Evolutionary conservation across 30 jellyfish, hydroid and myxozoan species (phyloP).

Genomic region (Aurelia coerulea): DNA sequence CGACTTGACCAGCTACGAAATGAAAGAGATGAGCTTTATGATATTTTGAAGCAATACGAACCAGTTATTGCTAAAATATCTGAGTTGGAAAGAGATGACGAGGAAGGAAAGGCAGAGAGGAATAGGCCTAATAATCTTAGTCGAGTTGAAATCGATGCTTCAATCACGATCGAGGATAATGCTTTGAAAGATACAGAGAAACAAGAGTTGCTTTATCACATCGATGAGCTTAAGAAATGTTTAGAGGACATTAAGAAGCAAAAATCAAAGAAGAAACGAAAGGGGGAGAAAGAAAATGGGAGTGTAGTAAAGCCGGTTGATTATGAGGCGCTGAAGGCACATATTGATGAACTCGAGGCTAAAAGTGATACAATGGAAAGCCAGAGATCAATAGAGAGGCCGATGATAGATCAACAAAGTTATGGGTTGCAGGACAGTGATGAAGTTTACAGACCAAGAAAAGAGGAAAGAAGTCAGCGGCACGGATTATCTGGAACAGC

Average conservation of each 20-base stretch:
- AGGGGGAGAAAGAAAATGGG: slow-evolving; percentile 3
- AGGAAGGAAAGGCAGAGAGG: background rate
- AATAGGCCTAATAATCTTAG: background rate
- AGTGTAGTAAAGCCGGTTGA: background rate
- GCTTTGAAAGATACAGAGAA: background rate
- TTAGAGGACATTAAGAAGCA: slow-evolving; percentile 34
- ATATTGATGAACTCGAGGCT: slow-evolving; percentile 21
- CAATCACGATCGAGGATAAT: slow-evolving; percentile 28
- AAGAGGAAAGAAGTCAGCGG: background rate
- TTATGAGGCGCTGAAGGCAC: background rate
- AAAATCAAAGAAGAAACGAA: slow-evolving; percentile 15
- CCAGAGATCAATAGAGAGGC: background rate
- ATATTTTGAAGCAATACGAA: slow-evolving; percentile 57
- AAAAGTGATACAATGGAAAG: background rate
- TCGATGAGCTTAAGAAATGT: slow-evolving; percentile 58
- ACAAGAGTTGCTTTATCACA: slow-evolving; percentile 50
- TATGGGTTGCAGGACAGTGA: background rate
- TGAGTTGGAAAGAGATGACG: background rate
- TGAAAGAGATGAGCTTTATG: slow-evolving; percentile 54
- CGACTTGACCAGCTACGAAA: slow-evolving; percentile 60
- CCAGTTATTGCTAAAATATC: slow-evolving; percentile 18
- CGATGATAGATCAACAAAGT: background rate
- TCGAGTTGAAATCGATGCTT: slow-evolving; percentile 49
- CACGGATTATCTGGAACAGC: too few species aligned
- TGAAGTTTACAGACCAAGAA: background rate